Evolutionary conservation across 1,140 invertebrate genomes (phyloP).

Genomic region (Leptopilina boulardi): DNA sequence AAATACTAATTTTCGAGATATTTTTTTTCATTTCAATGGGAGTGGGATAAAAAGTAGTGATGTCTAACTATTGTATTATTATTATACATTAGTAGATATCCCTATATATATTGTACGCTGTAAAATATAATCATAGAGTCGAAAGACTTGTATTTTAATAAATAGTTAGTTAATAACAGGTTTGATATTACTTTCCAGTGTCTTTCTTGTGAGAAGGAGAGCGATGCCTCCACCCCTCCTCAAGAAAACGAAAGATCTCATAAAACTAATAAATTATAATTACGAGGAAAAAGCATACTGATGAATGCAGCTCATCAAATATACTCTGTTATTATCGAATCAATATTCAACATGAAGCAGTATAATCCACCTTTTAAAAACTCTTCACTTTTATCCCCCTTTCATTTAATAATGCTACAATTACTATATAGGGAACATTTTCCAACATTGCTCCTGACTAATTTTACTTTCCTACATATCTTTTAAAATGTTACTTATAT

Average conservation of each 20-base stretch:
- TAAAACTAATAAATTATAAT: conserved; percentile 12
- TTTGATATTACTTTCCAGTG: not conserved
- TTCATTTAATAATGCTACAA: not conserved
- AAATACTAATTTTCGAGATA: too few species aligned
- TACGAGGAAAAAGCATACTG: not conserved
- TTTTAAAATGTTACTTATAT: not conserved
- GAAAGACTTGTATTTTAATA: not conserved
- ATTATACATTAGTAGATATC: not conserved
- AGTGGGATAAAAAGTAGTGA: not conserved
- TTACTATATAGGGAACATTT: not conserved
- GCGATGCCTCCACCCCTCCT: too few species aligned
- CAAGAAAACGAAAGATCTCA: conserved; percentile 5
- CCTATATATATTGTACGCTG: not conserved
- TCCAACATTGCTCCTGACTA: not conserved
- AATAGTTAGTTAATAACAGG: conserved; percentile 24
- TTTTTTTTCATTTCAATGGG: too few species aligned
- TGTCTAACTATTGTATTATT: not conserved
- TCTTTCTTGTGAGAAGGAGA: not conserved
- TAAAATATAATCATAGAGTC: not conserved
- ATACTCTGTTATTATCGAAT: conserved; percentile 22
- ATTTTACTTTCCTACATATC: not conserved
- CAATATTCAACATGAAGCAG: conserved; percentile 16
- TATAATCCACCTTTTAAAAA: conserved; percentile 11
- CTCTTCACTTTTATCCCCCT: not conserved
- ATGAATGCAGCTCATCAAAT: conserved; percentile 15